phyloP scores from a whole-genome alignment of 2,113 vertebrate species.

The Epinephelus cyanopodus region DNA sequence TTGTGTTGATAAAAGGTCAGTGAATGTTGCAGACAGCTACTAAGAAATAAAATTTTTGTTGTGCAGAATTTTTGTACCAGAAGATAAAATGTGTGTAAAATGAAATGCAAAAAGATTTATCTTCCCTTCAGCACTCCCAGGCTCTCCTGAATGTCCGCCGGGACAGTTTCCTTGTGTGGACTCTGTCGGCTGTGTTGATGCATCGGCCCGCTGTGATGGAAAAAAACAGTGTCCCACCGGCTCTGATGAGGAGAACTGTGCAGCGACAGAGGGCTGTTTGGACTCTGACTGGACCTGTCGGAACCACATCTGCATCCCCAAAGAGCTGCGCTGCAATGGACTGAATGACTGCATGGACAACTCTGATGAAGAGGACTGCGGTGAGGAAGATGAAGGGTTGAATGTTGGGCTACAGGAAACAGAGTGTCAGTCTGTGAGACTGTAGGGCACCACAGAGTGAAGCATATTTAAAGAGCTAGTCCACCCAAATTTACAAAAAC shows the following conservation, averaged over 20 bases:
- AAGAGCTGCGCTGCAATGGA: slow-evolving; percentile 74
- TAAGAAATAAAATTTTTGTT: neutral
- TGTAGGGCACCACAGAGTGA: neutral
- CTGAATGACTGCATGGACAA: slow-evolving; percentile 81
- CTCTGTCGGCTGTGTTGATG: slow-evolving; percentile 81
- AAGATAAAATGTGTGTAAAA: neutral
- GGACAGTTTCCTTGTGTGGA: slow-evolving; percentile 85
- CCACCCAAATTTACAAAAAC: neutral
- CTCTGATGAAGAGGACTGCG: slow-evolving; percentile 84
- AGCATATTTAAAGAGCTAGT: neutral
- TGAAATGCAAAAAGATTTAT: neutral
- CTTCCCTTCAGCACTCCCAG: neutral
- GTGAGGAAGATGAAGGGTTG: slow-evolving; percentile 61
- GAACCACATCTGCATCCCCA: slow-evolving; percentile 83
- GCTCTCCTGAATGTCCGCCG: slow-evolving; percentile 73
- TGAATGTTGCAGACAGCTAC: neutral
- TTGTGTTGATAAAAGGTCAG: neutral
- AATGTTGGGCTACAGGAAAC: neutral
- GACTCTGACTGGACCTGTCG: slow-evolving; percentile 89
- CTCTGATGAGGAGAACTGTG: slow-evolving; percentile 86
- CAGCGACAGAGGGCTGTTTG: slow-evolving; percentile 76
- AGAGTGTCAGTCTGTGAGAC: neutral
- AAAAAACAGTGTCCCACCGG: slow-evolving; percentile 84
- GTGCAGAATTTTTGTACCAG: neutral
- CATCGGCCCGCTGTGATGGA: slow-evolving; percentile 85